Base-by-base conservation (phyloP, 2,113 vertebrate genomes). In the Pelmatolapia mariae region DNA sequence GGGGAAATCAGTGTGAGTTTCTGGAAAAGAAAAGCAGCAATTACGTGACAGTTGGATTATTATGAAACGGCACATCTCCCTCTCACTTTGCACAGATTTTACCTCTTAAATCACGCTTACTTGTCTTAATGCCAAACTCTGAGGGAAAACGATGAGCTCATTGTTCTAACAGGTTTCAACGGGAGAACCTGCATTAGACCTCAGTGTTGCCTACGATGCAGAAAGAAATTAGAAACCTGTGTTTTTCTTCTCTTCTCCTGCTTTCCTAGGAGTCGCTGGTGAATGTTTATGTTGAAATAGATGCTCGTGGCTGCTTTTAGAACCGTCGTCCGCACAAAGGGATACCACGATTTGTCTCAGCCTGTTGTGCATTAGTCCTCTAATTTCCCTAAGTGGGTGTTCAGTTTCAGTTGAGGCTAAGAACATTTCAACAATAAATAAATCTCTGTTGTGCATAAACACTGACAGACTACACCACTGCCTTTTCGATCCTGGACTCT, bases 141-240 rank as follows among this genome's bases (percentile, higher is more conserved):
- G 26, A n/a, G 63, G 47, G 52, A 26, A 83, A 80, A 40, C 73
- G 91, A 92, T 92, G 92, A 94, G 86, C 86, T 94, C 91, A 92
- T 93, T 91, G 87, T 92, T 94, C 63, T 82, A 89, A 91, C 92
- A 92, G 92, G 86, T 93, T 76, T 90, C 13, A 81, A 71, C 22
- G 68, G 66, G 31, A 54, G 47, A 47, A 43, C 6, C 26, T 38
- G 81, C 24, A 9, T 57, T 81, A 80, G 84, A 79, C 40, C 24
- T 31, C 10, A 22, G 63, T n/a, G 15, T 79, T 79, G 52, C 54
- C 53, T 26, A 4, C 59, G 82, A 86, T 66, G 29, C 81, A 84
- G 50, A 90, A 52, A 84, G 86, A 82, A 26, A 88, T 83, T 16
- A 68, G 81, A 86, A 87, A 50, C 29, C 71, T n/a, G 54, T 82